Percentiles rank a stretch among this genome's conserved stretches.
These are phyloP conservation scores for Pardalotus punctatus DNA, from an alignment of 2,113 vertebrate genomes.

Conservation along the genomic window DNA sequence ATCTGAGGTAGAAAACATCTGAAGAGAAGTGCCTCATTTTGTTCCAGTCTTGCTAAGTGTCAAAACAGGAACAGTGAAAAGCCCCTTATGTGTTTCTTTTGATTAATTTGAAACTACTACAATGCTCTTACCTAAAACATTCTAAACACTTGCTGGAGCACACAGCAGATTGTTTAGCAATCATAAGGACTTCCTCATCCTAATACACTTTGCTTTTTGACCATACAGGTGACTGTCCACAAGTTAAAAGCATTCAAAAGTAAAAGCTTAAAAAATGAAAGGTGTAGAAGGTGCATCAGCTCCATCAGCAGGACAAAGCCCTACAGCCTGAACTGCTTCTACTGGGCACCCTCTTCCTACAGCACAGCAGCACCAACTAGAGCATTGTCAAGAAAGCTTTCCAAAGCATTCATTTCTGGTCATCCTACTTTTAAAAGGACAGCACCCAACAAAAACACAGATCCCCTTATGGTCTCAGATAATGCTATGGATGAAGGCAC, in stretches of 20 bases:
- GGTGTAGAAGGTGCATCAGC: not conserved
- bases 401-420: not conserved
- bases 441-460: not conserved
- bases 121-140: not conserved
- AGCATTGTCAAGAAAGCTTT: not conserved
- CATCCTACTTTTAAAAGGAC: not conserved
- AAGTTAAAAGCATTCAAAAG: not conserved
- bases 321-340: not conserved
- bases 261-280: not conserved
- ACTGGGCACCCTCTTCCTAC: not conserved
- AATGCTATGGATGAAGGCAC: not conserved
- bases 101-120: not conserved
- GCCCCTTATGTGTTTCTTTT: not conserved
- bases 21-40: not conserved
- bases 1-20: not conserved
- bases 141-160: not conserved
- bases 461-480: rapidly evolving
- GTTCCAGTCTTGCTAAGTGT: not conserved
- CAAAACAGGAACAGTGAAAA: not conserved
- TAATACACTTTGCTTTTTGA: not conserved
- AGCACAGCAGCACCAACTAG: not conserved
- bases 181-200: not conserved
- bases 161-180: not conserved
- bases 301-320: not conserved
- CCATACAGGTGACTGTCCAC: not conserved